These are phyloP conservation scores for Hyperoodon ampullatus DNA, from an alignment of 2,113 vertebrate species.

Conservation along the genomic window DNA sequence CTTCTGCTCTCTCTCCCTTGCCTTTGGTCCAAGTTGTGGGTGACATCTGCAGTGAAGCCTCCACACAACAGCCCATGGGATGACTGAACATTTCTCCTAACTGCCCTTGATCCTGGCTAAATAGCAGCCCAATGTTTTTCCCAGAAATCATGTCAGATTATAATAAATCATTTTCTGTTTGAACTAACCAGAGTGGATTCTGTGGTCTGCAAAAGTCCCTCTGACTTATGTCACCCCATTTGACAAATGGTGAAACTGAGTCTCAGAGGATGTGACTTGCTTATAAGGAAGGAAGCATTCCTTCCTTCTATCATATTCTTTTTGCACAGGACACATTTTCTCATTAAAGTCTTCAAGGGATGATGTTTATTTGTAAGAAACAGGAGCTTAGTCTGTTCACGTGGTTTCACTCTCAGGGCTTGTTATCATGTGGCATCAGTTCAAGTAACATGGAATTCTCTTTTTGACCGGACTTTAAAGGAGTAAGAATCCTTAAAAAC, in stretches of 20 bases:
- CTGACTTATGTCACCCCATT: neutral
- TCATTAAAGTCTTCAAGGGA: neutral
- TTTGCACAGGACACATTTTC: neutral
- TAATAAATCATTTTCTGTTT: neutral
- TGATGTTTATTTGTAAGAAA: neutral
- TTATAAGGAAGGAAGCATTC: neutral
- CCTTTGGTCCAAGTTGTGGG: no score
- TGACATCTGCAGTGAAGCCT: neutral
- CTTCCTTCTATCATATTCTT: neutral
- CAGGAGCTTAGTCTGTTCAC: neutral
- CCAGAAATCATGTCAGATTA: neutral
- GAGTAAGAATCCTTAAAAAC: neutral
- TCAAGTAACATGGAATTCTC: neutral
- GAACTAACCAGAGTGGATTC: neutral
- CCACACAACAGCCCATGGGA: neutral
- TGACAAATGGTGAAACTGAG: neutral
- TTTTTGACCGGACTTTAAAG: neutral
- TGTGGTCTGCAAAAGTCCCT: neutral
- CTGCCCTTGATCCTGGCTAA: neutral
- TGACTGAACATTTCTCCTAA: neutral
- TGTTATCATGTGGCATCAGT: neutral
- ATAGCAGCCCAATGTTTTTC: neutral
- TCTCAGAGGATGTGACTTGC: neutral
- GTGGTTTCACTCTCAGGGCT: neutral
- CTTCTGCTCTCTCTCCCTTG: neutral